Evolutionary conservation across 2,888 invertebrate species (phyloP).

Genomic region (Ceriagrion tenellum): DNA sequence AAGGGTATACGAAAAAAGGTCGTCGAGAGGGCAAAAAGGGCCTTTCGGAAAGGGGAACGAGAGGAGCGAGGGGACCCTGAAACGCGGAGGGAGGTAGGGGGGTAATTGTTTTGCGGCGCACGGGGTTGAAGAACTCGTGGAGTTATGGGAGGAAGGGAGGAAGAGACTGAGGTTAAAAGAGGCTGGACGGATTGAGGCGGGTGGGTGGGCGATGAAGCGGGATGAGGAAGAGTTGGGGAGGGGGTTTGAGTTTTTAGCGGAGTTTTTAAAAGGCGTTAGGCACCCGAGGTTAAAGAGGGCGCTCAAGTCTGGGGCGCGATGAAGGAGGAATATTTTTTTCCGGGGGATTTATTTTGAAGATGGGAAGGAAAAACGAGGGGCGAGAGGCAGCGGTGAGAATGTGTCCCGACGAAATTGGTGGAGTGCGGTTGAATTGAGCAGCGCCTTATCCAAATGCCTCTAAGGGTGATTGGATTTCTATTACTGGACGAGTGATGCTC

Average conservation of each 20-base stretch:
- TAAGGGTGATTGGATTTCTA: not conserved
- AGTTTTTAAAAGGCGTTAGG: not conserved
- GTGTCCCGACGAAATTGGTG: not conserved
- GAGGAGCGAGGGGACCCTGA: not conserved
- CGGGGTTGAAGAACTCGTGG: not conserved
- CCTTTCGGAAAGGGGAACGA: too few relatives aligned
- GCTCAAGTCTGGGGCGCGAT: not conserved
- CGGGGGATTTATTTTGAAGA: conserved; percentile 34
- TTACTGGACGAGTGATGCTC: not conserved
- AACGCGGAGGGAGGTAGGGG: too few relatives aligned
- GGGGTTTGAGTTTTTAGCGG: not conserved
- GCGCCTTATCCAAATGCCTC: not conserved
- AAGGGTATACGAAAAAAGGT: not conserved
- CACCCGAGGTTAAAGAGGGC: not conserved
- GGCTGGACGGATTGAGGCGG: too few relatives aligned
- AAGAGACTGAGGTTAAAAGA: not conserved
- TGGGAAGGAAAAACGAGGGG: not conserved
- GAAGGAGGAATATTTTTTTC: not conserved
- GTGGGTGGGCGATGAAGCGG: not conserved
- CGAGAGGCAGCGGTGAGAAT: not conserved
- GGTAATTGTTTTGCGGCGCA: conserved; percentile 56
- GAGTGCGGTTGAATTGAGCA: not conserved
- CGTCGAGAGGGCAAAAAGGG: not conserved
- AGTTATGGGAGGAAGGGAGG: not conserved
- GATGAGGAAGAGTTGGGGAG: not conserved